Percentiles rank a stretch among this genome's conserved stretches.
Evolutionary conservation across 1,140 invertebrate species (phyloP).

Genomic region (Galleria mellonella): DNA sequence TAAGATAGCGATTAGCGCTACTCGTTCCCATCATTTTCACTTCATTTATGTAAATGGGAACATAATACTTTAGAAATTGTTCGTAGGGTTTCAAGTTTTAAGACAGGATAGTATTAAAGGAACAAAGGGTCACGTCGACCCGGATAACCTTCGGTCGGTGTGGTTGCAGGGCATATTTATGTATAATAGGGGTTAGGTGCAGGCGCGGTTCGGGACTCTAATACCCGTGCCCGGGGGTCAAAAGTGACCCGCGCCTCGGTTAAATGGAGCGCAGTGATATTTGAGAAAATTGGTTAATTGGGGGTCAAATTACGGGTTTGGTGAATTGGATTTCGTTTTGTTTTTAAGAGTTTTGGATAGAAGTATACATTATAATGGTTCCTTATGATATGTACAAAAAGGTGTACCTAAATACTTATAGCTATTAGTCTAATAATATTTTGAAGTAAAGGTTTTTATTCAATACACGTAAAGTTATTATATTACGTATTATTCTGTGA

Average conservation of each 20-base stretch:
- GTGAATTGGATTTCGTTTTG: constrained; percentile 2
- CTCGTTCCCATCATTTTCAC: background rate
- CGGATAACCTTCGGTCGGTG: constrained; percentile 33
- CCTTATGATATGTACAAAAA: too few relatives aligned
- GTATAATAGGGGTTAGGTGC: constrained; percentile 59
- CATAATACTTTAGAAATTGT: constrained; percentile 9
- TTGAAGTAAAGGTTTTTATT: too few relatives aligned
- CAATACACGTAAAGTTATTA: too few relatives aligned
- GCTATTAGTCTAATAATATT: too few relatives aligned
- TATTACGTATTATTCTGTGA: too few relatives aligned
- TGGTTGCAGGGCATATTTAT: constrained; percentile 67
- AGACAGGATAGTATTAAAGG: constrained; percentile 28
- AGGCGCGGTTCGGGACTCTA: constrained; percentile 48
- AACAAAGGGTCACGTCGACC: constrained; percentile 33
- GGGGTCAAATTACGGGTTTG: constrained; percentile 51
- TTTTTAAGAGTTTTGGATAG: too few relatives aligned
- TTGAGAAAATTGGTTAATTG: constrained; percentile 69
- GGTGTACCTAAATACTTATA: too few relatives aligned
- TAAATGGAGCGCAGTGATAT: constrained; percentile 61
- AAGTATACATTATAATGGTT: too few relatives aligned
- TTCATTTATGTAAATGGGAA: constrained; percentile 3
- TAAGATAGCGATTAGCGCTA: constrained; percentile 35
- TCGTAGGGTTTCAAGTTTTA: constrained; percentile 7
- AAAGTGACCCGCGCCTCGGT: constrained; percentile 36
- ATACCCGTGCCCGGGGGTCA: constrained; percentile 55